Evolutionary conservation across 2,113 vertebrate genomes (phyloP).

Genomic region (Clupea harengus): DNA sequence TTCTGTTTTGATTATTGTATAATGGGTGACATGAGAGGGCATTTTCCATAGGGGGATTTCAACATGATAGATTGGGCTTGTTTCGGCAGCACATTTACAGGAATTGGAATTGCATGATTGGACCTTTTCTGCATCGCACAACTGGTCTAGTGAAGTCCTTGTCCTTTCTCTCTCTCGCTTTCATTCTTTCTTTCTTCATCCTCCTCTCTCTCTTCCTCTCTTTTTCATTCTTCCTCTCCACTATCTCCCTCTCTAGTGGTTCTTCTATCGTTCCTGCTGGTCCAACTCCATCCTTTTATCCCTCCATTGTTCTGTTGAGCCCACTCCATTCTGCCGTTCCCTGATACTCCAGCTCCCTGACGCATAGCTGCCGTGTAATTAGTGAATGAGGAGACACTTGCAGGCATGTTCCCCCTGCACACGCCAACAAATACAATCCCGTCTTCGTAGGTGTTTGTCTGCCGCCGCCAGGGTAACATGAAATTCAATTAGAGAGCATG

Average conservation of each 20-base stretch:
- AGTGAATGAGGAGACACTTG: not conserved
- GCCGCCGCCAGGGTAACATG: constrained; percentile 28
- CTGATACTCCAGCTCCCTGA: not conserved
- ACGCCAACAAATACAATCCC: constrained; percentile 6
- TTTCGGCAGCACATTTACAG: not conserved
- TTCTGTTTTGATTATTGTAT: not conserved
- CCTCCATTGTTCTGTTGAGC: not conserved
- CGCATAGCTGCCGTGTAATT: not conserved
- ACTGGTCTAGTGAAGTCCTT: not conserved
- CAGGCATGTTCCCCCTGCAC: not conserved
- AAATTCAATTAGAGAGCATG: constrained; percentile 40
- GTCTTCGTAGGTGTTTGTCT: constrained; percentile 19
- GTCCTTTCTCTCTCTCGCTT: not conserved
- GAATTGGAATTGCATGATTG: not conserved
- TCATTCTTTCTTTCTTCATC: not conserved
- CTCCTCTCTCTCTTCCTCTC: not conserved
- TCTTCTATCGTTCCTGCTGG: too few species aligned
- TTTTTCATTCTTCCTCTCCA: not conserved
- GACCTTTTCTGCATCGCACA: not conserved
- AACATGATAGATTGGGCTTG: not conserved
- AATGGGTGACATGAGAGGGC: not conserved
- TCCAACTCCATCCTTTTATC: not conserved
- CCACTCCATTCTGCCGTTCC: not conserved
- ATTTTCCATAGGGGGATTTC: not conserved
- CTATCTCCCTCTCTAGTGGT: too few species aligned